phyloP scores from a whole-genome alignment of 2,888 invertebrate genomes.

The Nomada fabriciana region DNA sequence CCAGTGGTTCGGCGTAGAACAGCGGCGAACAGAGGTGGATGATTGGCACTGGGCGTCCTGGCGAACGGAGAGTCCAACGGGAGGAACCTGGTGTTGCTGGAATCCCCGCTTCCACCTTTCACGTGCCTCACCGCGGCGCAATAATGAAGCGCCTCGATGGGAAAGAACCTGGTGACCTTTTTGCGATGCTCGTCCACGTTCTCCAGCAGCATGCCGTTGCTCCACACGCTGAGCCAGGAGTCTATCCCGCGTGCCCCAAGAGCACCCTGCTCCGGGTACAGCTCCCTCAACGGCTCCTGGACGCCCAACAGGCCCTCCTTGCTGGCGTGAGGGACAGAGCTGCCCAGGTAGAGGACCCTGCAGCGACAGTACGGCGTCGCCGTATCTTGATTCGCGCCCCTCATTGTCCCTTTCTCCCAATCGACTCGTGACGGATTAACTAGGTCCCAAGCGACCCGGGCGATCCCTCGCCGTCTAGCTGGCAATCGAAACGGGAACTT shows the following conservation, averaged over 20 bases:
- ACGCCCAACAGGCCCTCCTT: constrained; percentile 99
- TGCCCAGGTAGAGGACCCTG: constrained; percentile 97
- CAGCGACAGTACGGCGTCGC: constrained; percentile 98
- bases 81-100: constrained; percentile 93
- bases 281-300: constrained; percentile 97
- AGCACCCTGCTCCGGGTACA: constrained; percentile 97
- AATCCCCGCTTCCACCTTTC: constrained; percentile 83
- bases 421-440: too few species aligned
- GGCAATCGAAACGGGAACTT: too few species aligned
- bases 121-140: constrained; percentile 97
- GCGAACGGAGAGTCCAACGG: constrained; percentile 98
- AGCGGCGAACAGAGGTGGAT: constrained; percentile 98
- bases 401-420: constrained; percentile 70
- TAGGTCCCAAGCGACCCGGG: too few species aligned
- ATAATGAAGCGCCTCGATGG: constrained; percentile 97
- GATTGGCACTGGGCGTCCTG: constrained; percentile 94
- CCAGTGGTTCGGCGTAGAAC: constrained; percentile 97
- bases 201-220: constrained; percentile 96
- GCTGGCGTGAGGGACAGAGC: constrained; percentile 97
- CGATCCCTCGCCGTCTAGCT: too few species aligned
- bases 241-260: constrained; percentile 95
- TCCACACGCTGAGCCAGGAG: constrained; percentile 98
- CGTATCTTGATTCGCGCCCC: constrained; percentile 86
- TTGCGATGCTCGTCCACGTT: constrained; percentile 98
- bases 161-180: constrained; percentile 97